Evolutionary conservation across 2,113 vertebrate species (phyloP).

Genomic region (Ciconia stormi): DNA sequence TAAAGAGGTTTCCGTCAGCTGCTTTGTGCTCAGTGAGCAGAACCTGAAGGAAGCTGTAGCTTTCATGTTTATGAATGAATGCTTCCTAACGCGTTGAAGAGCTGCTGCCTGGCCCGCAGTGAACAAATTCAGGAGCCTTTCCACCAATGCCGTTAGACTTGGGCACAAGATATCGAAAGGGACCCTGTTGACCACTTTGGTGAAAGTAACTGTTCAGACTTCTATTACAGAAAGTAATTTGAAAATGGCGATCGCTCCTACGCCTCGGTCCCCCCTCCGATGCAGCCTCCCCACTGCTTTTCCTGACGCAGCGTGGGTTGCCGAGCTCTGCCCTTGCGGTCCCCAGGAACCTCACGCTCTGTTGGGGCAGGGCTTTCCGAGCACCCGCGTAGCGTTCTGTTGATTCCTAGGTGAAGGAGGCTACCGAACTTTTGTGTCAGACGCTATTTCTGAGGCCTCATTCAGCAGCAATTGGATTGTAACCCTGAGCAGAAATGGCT

Average conservation of each 20-base stretch:
- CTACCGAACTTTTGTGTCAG: neutral
- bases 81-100: neutral
- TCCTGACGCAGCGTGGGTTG: accelerated
- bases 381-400: accelerated
- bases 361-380: neutral
- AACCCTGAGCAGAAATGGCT: neutral
- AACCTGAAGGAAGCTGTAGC: neutral
- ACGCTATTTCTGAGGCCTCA: neutral
- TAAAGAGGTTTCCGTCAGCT: neutral
- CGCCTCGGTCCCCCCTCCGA: accelerated
- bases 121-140: neutral
- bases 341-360: accelerated
- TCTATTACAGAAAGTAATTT: too few species aligned
- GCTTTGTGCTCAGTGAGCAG: neutral
- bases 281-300: neutral
- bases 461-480: neutral
- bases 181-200: neutral
- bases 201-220: neutral
- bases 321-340: neutral
- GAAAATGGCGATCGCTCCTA: neutral
- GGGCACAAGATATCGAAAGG: neutral
- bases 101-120: neutral
- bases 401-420: neutral
- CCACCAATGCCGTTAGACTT: neutral
- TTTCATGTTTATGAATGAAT: neutral